A percentile compares a stretch with the other conserved stretches of the same genome.
phyloP scores from a whole-genome alignment of 2,888 invertebrate species.

The Eupithecia abbreviata region DNA sequence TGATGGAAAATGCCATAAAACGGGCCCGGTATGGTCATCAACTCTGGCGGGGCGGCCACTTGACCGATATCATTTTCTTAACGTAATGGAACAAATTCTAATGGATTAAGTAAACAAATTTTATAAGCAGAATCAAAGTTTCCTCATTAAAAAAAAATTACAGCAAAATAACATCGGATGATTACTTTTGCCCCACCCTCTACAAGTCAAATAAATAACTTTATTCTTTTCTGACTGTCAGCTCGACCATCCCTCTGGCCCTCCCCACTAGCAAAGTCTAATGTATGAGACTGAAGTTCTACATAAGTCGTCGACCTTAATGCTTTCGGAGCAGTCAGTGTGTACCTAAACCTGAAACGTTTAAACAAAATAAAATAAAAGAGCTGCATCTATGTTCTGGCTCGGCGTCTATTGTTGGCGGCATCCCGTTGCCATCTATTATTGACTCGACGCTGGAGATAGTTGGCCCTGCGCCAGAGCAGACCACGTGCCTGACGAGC shows the following conservation, averaged over 20 bases:
- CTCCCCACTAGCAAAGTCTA: background rate
- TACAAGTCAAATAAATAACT: no score
- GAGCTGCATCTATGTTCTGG: constrained; percentile 29
- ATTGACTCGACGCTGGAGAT: constrained; percentile 84
- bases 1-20: no score
- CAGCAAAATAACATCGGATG: no score
- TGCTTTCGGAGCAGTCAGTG: background rate
- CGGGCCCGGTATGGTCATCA: no score
- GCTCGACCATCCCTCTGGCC: background rate
- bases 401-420: constrained; percentile 82
- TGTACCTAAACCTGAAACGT: constrained; percentile 2
- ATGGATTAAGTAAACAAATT: no score
- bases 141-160: no score
- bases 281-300: background rate
- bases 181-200: no score
- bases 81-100: no score
- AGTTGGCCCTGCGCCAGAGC: constrained; percentile 78
- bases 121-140: no score
- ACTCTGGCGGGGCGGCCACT: no score
- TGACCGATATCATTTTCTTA: no score
- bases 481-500: constrained; percentile 73
- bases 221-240: background rate
- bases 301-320: constrained; percentile 3
- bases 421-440: constrained; percentile 82
- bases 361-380: constrained; percentile 32